Percentiles rank a stretch among this genome's conserved stretches.
Evolutionary conservation across 1,140 invertebrate species (phyloP).

Genomic region (Chrysomallon squamiferum): DNA sequence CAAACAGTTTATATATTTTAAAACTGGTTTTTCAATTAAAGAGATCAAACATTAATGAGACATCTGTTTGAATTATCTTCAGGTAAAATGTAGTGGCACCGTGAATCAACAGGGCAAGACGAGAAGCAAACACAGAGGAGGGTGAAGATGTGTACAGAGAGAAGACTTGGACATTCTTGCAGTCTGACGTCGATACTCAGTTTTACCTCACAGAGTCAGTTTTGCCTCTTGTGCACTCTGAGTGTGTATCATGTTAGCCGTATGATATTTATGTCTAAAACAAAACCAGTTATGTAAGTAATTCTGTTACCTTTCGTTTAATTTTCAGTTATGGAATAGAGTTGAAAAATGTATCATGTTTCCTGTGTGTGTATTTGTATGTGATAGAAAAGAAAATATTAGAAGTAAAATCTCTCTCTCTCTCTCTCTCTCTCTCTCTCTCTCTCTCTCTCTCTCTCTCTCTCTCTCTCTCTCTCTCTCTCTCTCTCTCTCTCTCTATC

Average conservation of each 20-base stretch:
- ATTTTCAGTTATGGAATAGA: too few relatives aligned
- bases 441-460: slow-evolving; percentile 11
- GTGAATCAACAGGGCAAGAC: not conserved
- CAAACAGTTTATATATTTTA: not conserved
- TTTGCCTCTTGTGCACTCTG: too few relatives aligned
- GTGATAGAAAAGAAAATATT: too few relatives aligned
- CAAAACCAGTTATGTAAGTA: too few relatives aligned
- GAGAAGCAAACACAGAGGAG: not conserved
- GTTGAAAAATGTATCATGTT: too few relatives aligned
- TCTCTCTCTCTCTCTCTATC: not conserved
- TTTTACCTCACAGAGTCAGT: too few relatives aligned
- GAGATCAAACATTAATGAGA: not conserved
- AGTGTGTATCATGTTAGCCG: too few relatives aligned
- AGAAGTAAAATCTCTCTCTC: not conserved
- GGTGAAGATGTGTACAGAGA: not conserved
- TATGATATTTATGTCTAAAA: too few relatives aligned
- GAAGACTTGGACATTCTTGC: not conserved
- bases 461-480: slow-evolving; percentile 7
- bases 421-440: slow-evolving; percentile 11
- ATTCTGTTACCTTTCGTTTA: too few relatives aligned
- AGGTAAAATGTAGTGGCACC: not conserved
- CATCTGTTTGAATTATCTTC: not conserved
- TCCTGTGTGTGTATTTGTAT: too few relatives aligned
- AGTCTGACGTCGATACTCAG: too few relatives aligned
- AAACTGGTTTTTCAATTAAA: not conserved